Evolutionary conservation across 2,888 invertebrate genomes (phyloP).

Genomic region (Gnatocerus cornutus): DNA sequence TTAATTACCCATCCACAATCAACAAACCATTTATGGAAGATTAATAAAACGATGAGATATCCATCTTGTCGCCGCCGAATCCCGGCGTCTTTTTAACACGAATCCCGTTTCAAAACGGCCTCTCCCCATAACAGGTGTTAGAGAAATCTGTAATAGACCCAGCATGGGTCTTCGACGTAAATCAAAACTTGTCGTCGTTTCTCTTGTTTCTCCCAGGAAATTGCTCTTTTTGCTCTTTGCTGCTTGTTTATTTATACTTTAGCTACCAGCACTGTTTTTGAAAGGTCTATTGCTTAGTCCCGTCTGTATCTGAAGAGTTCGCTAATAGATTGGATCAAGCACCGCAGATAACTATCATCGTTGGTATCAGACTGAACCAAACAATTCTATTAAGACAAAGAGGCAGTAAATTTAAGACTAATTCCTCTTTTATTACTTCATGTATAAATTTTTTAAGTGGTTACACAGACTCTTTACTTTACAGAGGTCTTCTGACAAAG

Average conservation of each 20-base stretch:
- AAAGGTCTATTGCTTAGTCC: no score
- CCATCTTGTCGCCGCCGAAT: conserved; percentile 39
- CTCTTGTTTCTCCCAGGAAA: conserved; percentile 33
- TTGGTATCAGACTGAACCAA: no score
- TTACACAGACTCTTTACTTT: no score
- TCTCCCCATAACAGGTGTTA: conserved; percentile 32
- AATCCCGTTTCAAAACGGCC: conserved; percentile 10
- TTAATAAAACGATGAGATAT: conserved; percentile 36
- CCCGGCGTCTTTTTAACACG: neutral
- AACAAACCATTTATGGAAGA: conserved; percentile 43
- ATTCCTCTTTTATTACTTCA: no score
- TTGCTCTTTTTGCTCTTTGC: conserved; percentile 17
- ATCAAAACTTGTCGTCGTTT: conserved; percentile 14
- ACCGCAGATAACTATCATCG: no score
- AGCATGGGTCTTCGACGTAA: conserved; percentile 36
- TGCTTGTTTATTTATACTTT: conserved; percentile 42
- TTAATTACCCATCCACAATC: conserved; percentile 42
- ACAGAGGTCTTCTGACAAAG: no score
- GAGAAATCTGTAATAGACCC: conserved; percentile 37
- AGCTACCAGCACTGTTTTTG: no score
- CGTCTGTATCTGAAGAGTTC: no score
- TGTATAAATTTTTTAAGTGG: no score
- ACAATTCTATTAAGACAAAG: no score
- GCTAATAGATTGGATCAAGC: no score
- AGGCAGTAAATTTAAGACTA: no score